Evolutionary conservation across 1,140 invertebrate genomes (phyloP).

Genomic region (Bathynomus jamesi): DNA sequence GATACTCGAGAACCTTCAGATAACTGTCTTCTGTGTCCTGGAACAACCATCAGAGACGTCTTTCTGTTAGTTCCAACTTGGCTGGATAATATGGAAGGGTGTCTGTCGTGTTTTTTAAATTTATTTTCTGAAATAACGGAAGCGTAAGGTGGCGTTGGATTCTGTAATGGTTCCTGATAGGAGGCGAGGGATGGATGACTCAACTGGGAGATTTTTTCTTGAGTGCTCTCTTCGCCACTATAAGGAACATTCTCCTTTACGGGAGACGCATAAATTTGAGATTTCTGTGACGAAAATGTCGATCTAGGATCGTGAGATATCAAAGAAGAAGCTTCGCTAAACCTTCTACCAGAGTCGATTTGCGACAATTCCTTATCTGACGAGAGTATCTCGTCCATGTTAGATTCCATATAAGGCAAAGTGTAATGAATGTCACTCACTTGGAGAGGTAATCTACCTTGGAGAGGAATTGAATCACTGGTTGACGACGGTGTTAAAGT

Average conservation of each 20-base stretch:
- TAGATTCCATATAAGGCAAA: neutral
- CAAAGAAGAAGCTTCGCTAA: neutral
- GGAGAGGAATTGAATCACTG: constrained; percentile 11
- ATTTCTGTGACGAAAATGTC: neutral
- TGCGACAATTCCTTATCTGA: neutral
- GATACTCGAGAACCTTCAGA: constrained; percentile 34
- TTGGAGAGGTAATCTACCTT: constrained; percentile 16
- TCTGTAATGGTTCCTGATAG: neutral
- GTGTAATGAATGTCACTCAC: constrained; percentile 1
- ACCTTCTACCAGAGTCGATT: too few species aligned
- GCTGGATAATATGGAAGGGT: neutral
- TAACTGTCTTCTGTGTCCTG: constrained; percentile 28
- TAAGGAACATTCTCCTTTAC: neutral
- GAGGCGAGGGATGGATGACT: neutral
- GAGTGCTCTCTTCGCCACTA: neutral
- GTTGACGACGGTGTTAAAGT: constrained; percentile 8
- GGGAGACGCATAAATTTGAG: neutral
- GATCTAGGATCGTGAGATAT: neutral
- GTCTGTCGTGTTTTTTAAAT: neutral
- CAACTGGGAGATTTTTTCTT: neutral
- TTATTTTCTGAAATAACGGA: neutral
- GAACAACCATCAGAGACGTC: constrained; percentile 24
- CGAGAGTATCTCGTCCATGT: neutral
- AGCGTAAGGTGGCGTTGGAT: neutral
- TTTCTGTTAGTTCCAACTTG: neutral